These are phyloP conservation scores for Hemithea aestivaria DNA, from an alignment of 2,888 invertebrate species.

Conservation along the genomic window DNA sequence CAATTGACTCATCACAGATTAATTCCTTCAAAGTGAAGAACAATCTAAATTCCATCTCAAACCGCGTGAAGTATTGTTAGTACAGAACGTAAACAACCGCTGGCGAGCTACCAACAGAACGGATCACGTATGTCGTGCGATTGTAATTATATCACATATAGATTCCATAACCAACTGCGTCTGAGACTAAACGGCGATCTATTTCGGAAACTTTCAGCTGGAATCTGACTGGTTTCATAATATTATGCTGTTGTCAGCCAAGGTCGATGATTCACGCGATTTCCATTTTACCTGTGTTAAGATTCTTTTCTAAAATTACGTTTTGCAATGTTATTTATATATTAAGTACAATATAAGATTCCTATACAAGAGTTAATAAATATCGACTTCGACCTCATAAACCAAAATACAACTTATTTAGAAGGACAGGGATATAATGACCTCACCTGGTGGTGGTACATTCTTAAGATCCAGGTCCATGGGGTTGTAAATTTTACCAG, in stretches of 20 bases:
- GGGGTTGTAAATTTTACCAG: slow-evolving; percentile 89
- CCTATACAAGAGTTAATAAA: too few relatives aligned
- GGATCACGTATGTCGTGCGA: too few relatives aligned
- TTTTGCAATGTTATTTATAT: too few relatives aligned
- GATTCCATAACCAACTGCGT: slow-evolving; percentile 10
- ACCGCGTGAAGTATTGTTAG: slow-evolving; percentile 15
- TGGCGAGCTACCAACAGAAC: slow-evolving; percentile 24
- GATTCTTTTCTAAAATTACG: too few relatives aligned
- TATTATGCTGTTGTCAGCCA: neutral
- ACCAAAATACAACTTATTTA: neutral
- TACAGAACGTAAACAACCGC: slow-evolving; percentile 20
- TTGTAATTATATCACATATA: too few relatives aligned
- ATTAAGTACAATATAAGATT: too few relatives aligned
- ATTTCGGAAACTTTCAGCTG: neutral
- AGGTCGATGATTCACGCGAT: slow-evolving; percentile 5
- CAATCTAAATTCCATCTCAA: slow-evolving; percentile 6
- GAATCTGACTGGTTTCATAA: slow-evolving; percentile 4
- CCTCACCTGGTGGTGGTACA: slow-evolving; percentile 83
- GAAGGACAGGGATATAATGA: neutral
- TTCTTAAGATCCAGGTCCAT: slow-evolving; percentile 73
- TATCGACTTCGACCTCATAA: too few relatives aligned
- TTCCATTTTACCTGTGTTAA: neutral
- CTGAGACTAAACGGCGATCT: neutral
- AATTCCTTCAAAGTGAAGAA: neutral
- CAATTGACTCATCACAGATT: too few relatives aligned